Conservation (phyloP, 2,113 vertebrate species). For the Columba janthina region DNA sequence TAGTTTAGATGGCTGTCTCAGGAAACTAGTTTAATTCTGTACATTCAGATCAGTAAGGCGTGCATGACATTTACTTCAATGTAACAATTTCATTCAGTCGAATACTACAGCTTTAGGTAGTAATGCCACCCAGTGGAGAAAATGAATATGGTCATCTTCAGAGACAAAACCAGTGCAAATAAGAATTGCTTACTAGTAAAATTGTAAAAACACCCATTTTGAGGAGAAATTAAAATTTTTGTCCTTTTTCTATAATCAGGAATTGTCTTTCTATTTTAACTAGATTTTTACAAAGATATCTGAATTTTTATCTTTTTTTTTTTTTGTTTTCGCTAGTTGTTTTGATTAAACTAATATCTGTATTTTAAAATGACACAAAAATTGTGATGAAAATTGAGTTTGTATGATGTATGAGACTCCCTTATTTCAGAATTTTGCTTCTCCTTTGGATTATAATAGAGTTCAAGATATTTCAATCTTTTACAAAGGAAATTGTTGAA, state of each 20-base stretch:
- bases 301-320: neutral
- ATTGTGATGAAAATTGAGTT: neutral
- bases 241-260: neutral
- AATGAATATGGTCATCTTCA: neutral
- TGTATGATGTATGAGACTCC: neutral
- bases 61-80: neutral
- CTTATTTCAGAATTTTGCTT: neutral
- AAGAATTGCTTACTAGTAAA: neutral
- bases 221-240: neutral
- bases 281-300: neutral
- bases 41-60: neutral
- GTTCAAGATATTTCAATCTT: neutral
- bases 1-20: neutral
- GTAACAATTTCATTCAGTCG: neutral
- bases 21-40: neutral
- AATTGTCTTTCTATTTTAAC: neutral
- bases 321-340: neutral
- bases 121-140: slow-evolving; percentile 67
- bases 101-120: neutral
- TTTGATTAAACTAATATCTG: neutral
- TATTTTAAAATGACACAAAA: neutral
- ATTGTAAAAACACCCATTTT: neutral
- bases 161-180: neutral
- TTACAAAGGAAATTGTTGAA: neutral
- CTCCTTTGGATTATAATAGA: neutral